Percentiles rank a stretch among this genome's conserved stretches.
Evolutionary conservation across 2,888 invertebrate species (phyloP).

Genomic region (Pediacus dermestoides): DNA sequence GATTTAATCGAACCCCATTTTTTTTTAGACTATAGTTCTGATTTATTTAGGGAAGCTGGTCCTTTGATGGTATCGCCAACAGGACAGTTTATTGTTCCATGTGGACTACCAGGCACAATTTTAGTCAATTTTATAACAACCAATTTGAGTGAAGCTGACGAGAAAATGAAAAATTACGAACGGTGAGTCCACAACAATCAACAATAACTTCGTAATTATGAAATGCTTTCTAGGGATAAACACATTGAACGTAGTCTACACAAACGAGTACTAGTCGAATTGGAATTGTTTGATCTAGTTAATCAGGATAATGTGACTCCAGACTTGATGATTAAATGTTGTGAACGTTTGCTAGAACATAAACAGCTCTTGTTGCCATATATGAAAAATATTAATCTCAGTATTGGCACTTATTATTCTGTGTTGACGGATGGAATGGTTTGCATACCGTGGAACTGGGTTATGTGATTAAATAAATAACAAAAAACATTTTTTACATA

Average conservation of each 20-base stretch:
- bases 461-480: conserved; percentile 49
- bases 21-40: conserved; percentile 8
- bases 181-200: conserved; percentile 59
- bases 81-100: conserved; percentile 89
- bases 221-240: conserved; percentile 74
- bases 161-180: conserved; percentile 69
- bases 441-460: conserved; percentile 93
- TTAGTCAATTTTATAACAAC: conserved; percentile 79
- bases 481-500: no score
- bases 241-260: conserved; percentile 73
- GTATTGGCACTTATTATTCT: conserved; percentile 87
- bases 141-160: conserved; percentile 70
- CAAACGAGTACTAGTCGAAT: conserved; percentile 61
- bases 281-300: conserved; percentile 68
- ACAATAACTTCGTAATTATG: no score
- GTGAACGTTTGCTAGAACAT: conserved; percentile 64
- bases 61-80: conserved; percentile 91
- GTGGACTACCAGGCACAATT: conserved; percentile 84
- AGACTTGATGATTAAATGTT: conserved; percentile 83
- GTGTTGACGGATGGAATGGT: conserved; percentile 86
- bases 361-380: conserved; percentile 49
- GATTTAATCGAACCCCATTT: not conserved
- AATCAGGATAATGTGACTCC: conserved; percentile 92
- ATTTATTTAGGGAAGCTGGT: conserved; percentile 74
- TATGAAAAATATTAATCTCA: conserved; percentile 68